These are phyloP conservation scores for Sciaenops ocellatus DNA, from an alignment of 2,797 vertebrate genomes.

Conservation along the genomic window DNA sequence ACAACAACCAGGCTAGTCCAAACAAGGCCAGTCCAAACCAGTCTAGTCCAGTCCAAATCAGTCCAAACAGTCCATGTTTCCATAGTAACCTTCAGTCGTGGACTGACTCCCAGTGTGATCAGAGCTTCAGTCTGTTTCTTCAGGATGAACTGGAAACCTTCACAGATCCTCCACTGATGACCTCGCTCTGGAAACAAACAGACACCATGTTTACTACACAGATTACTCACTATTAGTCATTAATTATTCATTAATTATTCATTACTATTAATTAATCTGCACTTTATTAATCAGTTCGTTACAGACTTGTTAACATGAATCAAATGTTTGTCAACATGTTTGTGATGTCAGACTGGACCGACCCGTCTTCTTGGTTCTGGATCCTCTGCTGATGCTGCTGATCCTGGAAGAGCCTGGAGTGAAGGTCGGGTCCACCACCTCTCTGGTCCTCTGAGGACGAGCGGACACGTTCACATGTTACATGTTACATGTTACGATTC, in stretches of 20 bases:
- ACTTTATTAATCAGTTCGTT: background rate
- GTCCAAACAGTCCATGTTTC: no score
- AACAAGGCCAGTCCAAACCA: no score
- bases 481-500: no score
- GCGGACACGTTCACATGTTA: background rate
- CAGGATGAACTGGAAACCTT: conserved; percentile 94
- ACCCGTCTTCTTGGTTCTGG: conserved; percentile 79
- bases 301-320: no score
- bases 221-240: no score
- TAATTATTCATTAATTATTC: no score
- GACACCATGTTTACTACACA: background rate
- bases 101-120: conserved; percentile 85
- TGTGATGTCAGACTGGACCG: conserved; percentile 40
- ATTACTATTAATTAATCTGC: no score
- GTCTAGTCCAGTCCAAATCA: no score
- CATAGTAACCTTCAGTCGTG: conserved; percentile 85
- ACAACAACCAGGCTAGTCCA: background rate
- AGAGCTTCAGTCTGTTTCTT: conserved; percentile 91
- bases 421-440: conserved; percentile 73
- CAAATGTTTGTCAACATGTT: no score
- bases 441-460: conserved; percentile 85
- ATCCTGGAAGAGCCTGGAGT: conserved; percentile 71
- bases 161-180: conserved; percentile 90
- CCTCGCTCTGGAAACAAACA: conserved; percentile 77
- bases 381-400: conserved; percentile 73